Base-by-base conservation (phyloP, 1,140 invertebrate species). In the Drosophila busckii region DNA sequence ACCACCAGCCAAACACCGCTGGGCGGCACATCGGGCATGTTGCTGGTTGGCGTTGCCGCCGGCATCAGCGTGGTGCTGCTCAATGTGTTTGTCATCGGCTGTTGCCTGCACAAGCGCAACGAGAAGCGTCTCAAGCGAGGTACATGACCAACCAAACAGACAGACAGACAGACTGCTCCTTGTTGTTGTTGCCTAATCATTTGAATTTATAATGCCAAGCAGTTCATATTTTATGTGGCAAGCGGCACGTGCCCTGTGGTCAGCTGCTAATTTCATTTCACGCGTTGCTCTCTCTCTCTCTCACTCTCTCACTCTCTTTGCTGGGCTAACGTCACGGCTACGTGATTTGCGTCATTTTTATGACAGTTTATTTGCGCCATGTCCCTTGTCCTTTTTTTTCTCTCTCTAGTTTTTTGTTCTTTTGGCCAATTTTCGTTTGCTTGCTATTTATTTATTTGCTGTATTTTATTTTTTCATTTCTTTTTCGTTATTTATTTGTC, bases 81-180 rank as follows among this genome's bases (percentile, higher is more conserved):
- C 76, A 96, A 96, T 88, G 92, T 96, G 70, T 91, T 95, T 50
- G 90, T 97, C 84, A 94, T 97, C 58, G 93, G 94, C 44, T 96
- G 94, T 88, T 97, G 95, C 89, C 91, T 97, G 48, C 92, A 94
- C 78, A 90, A 93, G 84, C 90, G 91, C 89, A 90, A 92, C 46
- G 92, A 92, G 85, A 93, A 93, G 87, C 89, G 92, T 78, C 80
- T 88, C 90, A 93, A 93, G 91, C 55, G 87, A 84, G 87, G 88
- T 88, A 88, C 67, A 56, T 31, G 53, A 31, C 8, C 29, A n/a
- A 20, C n/a, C 17, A 53, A 15, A 4, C 16, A 20, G 8, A n/a
- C 8, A 7, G 8, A 38, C 6, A 12, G 29, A 16, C 13, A 42
- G 9, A 9, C 15, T 16, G 37, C 15, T 16, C 17, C 10, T 50